Base-by-base conservation (phyloP, 2,888 invertebrate genomes). In the Halocaridina rubra region DNA sequence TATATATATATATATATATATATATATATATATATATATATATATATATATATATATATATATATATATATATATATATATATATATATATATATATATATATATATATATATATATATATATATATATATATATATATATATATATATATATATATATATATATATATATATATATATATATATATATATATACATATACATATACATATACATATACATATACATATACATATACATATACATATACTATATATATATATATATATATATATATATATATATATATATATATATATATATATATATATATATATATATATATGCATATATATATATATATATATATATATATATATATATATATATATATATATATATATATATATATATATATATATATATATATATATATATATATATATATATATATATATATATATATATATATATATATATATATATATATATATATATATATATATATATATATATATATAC, bases 171-270 rank as follows among this genome's bases (percentile, higher is more conserved):
- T 7, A 57, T 27, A 27, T 24, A 69, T n/a, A 24, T n/a, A 69
- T n/a, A 22, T 24, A 69, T 1, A 24, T 24, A 27, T 24, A 24
- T 4, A 24, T 4, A 24, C 27, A 46, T 19, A 76, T 13, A 76
- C 30, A 76, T n/a, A 76, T n/a, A 57, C 24, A 53, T 30, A 57
- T 27, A 76, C 75, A 57, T 13, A 57, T 19, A 76, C 8, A 57
- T 16, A 75, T 13, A 75, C 57, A 75, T n/a, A 75, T 30, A 75
- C 22, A 75, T 30, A 75, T 27, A n/a, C n/a, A 53, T 10, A 75
- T 7, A 57, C 4, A 29, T 29, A 57, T n/a, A 75, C 24, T n/a
- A n/a, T n/a, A n/a, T n/a, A n/a, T n/a, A n/a, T n/a, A n/a, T n/a
- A n/a, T n/a, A n/a, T n/a, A n/a, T 5, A 72, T 39, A 33, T 22